phyloP scores from a whole-genome alignment of 2,888 invertebrate genomes.

The Drosophila koepferae region DNA sequence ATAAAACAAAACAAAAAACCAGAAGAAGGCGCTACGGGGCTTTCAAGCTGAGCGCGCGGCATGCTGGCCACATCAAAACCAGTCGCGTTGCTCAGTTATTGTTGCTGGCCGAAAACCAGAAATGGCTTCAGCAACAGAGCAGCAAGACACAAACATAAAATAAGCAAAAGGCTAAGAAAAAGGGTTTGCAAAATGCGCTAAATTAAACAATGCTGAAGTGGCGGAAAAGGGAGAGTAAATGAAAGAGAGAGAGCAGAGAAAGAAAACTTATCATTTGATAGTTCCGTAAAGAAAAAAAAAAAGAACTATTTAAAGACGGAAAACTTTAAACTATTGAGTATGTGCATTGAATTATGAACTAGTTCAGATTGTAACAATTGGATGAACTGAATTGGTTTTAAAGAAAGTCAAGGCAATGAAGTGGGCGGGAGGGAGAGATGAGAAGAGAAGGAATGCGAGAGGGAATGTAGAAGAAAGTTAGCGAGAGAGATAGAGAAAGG shows the following conservation, averaged over 20 bases:
- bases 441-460: not conserved
- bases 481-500: no score
- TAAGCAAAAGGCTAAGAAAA: slow-evolving; percentile 3
- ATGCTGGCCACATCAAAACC: slow-evolving; percentile 24
- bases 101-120: slow-evolving; percentile 34
- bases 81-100: slow-evolving; percentile 25
- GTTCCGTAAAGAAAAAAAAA: not conserved
- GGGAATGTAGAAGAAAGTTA: not conserved
- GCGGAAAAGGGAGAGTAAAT: not conserved
- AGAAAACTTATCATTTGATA: not conserved
- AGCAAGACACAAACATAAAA: slow-evolving; percentile 1
- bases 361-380: not conserved
- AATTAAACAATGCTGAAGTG: slow-evolving; percentile 4
- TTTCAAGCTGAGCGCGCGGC: slow-evolving; percentile 4
- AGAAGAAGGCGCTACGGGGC: not conserved
- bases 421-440: not conserved
- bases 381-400: not conserved
- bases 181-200: slow-evolving; percentile 1
- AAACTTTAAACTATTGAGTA: not conserved
- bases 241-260: not conserved
- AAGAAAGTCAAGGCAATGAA: slow-evolving; percentile 1
- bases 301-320: not conserved
- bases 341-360: not conserved
- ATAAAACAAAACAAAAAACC: slow-evolving; percentile 18
- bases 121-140: slow-evolving; percentile 2